phyloP scores from a whole-genome alignment of 92 coral and sea anemone species.

The Zoanthus sansibaricus region DNA sequence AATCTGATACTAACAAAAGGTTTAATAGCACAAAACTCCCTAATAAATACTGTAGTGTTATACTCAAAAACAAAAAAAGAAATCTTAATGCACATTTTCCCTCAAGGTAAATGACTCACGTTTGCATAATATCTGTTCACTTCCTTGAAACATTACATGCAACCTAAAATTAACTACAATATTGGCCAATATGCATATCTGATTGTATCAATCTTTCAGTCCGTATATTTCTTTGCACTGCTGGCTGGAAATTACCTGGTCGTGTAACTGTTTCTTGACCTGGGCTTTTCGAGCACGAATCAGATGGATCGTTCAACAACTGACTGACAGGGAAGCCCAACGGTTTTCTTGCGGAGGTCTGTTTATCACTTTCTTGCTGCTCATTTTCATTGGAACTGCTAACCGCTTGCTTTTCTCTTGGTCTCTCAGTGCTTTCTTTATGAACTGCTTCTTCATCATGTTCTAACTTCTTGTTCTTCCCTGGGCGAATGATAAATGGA shows the following conservation, averaged over 20 bases:
- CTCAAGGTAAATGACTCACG: too few relatives aligned
- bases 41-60: too few relatives aligned
- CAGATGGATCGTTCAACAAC: conserved; percentile 16
- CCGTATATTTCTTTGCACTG: neutral
- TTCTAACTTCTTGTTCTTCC: conserved; percentile 23
- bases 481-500: conserved; percentile 42
- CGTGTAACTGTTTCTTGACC: neutral
- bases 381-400: conserved; percentile 48
- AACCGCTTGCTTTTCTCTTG: neutral
- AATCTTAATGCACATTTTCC: too few relatives aligned
- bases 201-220: too few relatives aligned
- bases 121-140: too few relatives aligned
- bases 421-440: conserved; percentile 2
- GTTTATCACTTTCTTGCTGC: conserved; percentile 28
- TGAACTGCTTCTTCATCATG: neutral
- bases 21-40: too few relatives aligned
- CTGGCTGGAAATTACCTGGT: neutral
- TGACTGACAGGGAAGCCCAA: conserved; percentile 12
- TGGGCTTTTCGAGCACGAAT: neutral
- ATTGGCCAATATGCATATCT: too few relatives aligned
- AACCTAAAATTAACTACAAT: too few relatives aligned
- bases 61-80: too few relatives aligned
- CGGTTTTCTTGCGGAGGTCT: conserved; percentile 10
- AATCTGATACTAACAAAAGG: too few relatives aligned
- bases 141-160: too few relatives aligned